phyloP scores from a whole-genome alignment of 2,113 vertebrate genomes.

The Chloroceryle aenea region DNA sequence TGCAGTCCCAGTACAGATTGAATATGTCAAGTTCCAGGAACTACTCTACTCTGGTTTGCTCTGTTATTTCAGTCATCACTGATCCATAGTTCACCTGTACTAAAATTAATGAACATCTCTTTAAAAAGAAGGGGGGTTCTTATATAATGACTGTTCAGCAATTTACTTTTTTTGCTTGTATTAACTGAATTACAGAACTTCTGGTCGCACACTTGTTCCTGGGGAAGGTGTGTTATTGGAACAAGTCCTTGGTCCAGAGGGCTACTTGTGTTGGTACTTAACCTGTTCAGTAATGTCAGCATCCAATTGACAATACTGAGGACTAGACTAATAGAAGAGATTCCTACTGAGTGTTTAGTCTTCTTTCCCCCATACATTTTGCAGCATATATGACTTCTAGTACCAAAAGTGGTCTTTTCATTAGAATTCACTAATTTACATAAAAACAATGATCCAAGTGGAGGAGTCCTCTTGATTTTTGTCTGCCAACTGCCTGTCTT shows the following conservation, averaged over 20 bases:
- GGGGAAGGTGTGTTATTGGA: neutral
- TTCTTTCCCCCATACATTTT: neutral
- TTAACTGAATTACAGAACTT: neutral
- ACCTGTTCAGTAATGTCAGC: neutral
- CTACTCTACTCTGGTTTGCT: neutral
- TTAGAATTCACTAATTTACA: neutral
- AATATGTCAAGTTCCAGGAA: neutral
- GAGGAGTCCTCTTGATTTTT: neutral
- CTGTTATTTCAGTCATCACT: neutral
- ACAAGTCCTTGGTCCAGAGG: neutral
- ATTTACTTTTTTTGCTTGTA: neutral
- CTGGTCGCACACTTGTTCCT: neutral
- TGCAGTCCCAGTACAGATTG: fast-evolving
- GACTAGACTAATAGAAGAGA: neutral
- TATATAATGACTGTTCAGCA: fast-evolving
- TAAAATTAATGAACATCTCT: neutral
- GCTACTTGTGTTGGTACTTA: neutral
- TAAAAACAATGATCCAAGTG: neutral
- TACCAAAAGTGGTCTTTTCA: neutral
- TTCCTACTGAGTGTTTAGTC: neutral
- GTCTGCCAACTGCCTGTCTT: neutral
- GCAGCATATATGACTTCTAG: neutral
- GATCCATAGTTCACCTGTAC: neutral
- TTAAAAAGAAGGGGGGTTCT: neutral
- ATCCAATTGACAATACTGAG: neutral